Evolutionary conservation across 2,888 invertebrate genomes (phyloP), one percentile per base, ranked within the genome.

Genomic region (Panzeria rudis): DNA sequence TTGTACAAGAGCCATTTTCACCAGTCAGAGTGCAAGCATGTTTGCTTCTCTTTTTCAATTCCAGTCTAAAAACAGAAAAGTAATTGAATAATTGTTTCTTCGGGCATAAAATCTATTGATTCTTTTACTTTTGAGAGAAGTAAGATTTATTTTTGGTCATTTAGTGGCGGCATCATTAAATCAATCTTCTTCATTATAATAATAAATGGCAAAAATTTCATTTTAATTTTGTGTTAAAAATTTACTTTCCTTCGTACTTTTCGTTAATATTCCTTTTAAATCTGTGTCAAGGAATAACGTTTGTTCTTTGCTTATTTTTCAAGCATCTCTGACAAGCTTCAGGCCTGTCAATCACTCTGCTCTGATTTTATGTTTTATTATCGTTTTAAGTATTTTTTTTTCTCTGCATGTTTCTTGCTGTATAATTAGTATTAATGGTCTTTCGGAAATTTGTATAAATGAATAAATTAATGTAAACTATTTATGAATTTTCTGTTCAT

Each of bases 381-480:
- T 29, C 32, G 8, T 32, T 29, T 52, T 8, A 41, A 47, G 17
- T 23, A 44, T 9, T 38, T 17, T 38, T 11, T 38, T 38, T 56
- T 44, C 38, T 1, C 9, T 54, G n/a, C 9, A 13, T 17, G 6
- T 41, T 23, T 44, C 15, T n/a, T n/a, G n/a, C n/a, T 62, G 29
- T 71, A 7, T 78, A 78, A 78, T 78, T 71, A 62, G 61, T 64
- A 79, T 72, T 54, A 64, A 72, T 72, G 41, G 71, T 72, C 44
- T 72, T 72, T n/a, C 54, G 52, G 25, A 62, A 35, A 56, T 56
- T 17, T 23, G 5, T 25, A 9, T 41, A 79, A 68, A 32, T 47
- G 23, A 52, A 66, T 72, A 44, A 59, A 32, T 47, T 25, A 44
- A n/a, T 52, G 35, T 11, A 15, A 64, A 64, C n/a, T 44, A 29